phyloP scores from a whole-genome alignment of 2,113 vertebrate genomes.

The Mus pahari region DNA sequence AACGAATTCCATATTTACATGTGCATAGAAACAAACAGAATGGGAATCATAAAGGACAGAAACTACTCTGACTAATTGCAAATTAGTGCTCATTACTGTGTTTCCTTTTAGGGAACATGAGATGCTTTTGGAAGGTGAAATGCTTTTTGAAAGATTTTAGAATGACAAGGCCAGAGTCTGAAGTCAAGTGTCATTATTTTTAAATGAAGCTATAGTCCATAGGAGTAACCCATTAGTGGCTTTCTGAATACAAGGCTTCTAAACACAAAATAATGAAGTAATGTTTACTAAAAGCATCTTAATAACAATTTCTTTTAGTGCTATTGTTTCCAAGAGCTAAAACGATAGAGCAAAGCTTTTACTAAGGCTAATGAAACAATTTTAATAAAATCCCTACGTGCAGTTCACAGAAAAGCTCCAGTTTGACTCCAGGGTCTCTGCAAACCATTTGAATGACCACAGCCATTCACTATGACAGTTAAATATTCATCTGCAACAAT shows the following conservation, averaged over 20 bases:
- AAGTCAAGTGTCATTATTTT: neutral
- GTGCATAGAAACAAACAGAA: neutral
- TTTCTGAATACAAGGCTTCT: neutral
- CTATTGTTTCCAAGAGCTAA: neutral
- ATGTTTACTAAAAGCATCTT: neutral
- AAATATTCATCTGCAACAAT: neutral
- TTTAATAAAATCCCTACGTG: constrained; percentile 1
- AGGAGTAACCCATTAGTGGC: neutral
- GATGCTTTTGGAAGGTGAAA: neutral
- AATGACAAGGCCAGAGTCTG: neutral
- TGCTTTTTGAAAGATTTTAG: neutral
- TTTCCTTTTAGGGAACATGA: neutral
- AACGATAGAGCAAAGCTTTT: neutral
- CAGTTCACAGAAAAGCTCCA: neutral
- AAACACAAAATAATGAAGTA: constrained; percentile 31
- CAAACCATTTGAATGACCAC: constrained; percentile 21
- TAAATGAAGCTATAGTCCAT: neutral
- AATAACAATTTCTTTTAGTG: constrained; percentile 15
- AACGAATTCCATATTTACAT: neutral
- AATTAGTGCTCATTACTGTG: neutral
- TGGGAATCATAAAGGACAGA: neutral
- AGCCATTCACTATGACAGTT: neutral
- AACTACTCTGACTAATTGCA: neutral
- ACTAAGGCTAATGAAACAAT: constrained; percentile 25
- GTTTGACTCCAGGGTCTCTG: neutral